Percentiles rank a stretch among this genome's conserved stretches.
Conservation (phyloP, 2,888 invertebrate species). For the Apomyelois bistriatella region DNA sequence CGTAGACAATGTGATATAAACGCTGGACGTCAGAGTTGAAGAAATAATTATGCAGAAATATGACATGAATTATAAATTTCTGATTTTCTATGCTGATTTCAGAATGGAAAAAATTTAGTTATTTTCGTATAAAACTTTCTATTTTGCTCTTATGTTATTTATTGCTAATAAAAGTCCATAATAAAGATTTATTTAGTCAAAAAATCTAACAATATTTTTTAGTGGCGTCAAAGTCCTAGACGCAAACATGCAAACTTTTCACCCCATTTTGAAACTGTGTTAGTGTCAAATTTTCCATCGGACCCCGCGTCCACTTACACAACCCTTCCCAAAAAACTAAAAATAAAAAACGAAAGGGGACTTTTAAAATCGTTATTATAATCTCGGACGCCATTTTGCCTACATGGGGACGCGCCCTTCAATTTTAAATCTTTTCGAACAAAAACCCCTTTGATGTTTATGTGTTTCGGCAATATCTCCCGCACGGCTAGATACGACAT, state of each 20-base stretch:
- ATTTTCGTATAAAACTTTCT: too few species aligned
- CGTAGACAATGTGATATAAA: slow-evolving; percentile 3
- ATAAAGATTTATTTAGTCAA: too few species aligned
- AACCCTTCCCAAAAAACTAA: slow-evolving; percentile 65
- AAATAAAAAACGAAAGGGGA: slow-evolving; percentile 65
- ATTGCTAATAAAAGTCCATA: too few species aligned
- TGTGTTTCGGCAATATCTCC: slow-evolving; percentile 75
- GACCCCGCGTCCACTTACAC: slow-evolving; percentile 69
- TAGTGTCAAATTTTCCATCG: slow-evolving; percentile 69
- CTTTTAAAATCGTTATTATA: slow-evolving; percentile 79
- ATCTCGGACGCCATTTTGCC: slow-evolving; percentile 77
- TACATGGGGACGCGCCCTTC: slow-evolving; percentile 74
- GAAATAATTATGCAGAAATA: slow-evolving; percentile 4
- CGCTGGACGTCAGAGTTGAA: neutral
- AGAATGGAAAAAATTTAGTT: too few species aligned
- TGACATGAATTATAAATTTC: slow-evolving; percentile 14
- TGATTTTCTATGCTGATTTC: too few species aligned
- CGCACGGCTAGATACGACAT: slow-evolving; percentile 67
- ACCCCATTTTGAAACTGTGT: slow-evolving; percentile 61
- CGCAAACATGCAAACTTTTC: slow-evolving; percentile 51
- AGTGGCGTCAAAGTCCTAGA: slow-evolving; percentile 17
- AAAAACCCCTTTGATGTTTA: slow-evolving; percentile 78
- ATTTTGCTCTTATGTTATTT: too few species aligned
- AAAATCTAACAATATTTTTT: neutral
- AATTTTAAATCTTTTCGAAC: slow-evolving; percentile 73